Evolutionary conservation across 1,140 invertebrate species (phyloP).

Genomic region (Aphelinus certus): DNA sequence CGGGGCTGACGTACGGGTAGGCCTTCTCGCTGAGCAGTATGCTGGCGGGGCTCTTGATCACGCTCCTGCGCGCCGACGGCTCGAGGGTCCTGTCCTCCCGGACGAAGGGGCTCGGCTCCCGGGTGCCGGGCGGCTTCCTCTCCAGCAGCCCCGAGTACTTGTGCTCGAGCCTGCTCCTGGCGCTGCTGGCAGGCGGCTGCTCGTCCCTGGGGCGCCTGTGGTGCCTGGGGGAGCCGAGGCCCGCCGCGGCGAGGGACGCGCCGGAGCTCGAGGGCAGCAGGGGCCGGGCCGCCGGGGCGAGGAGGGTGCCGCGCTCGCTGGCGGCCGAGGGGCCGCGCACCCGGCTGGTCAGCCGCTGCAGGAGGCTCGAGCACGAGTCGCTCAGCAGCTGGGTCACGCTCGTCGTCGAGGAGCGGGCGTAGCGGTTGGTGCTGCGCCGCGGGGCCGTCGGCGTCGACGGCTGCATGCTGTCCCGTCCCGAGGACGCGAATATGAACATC

Average conservation of each 20-base stretch:
- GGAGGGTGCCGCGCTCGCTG: constrained; percentile 41
- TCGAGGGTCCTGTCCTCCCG: constrained; percentile 73
- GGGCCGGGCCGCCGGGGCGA: neutral
- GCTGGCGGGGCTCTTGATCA: constrained; percentile 60
- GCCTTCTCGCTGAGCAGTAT: constrained; percentile 74
- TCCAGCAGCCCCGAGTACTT: constrained; percentile 79
- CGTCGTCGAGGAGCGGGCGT: constrained; percentile 78
- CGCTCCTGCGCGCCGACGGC: constrained; percentile 59
- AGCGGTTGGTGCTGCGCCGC: constrained; percentile 63
- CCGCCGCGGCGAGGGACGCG: neutral
- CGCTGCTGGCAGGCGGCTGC: constrained; percentile 58
- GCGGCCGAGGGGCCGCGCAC: constrained; percentile 74
- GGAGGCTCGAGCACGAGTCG: constrained; percentile 84
- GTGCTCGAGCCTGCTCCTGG: constrained; percentile 75
- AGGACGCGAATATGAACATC: constrained; percentile 37
- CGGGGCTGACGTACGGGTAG: constrained; percentile 69
- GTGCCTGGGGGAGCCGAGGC: neutral
- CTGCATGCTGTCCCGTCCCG: constrained; percentile 45
- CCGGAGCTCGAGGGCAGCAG: no score
- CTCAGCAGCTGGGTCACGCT: constrained; percentile 85
- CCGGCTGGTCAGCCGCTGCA: constrained; percentile 78
- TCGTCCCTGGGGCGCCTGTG: neutral
- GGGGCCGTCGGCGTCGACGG: constrained; percentile 50
- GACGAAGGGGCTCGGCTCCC: constrained; percentile 53
- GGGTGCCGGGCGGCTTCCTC: constrained; percentile 61